A percentile compares a stretch with the other conserved stretches of the same genome.
These are phyloP conservation scores for Erythrolamprus reginae DNA, from an alignment of 2,113 vertebrate genomes.

Conservation along the genomic window DNA sequence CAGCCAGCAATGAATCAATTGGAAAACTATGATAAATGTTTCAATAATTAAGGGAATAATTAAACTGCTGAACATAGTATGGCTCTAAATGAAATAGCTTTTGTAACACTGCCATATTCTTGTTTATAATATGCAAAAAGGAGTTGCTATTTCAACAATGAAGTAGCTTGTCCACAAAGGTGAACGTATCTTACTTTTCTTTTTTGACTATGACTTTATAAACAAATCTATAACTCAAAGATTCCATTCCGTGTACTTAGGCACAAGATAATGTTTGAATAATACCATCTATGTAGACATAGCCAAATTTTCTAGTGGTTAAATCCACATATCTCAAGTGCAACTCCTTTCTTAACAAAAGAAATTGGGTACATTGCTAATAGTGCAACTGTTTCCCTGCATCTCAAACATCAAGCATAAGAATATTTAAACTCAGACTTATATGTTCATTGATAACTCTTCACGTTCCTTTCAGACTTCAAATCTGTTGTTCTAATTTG, in stretches of 20 bases:
- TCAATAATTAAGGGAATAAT: conserved; percentile 66
- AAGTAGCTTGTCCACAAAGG: conserved; percentile 1
- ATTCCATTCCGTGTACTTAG: neutral
- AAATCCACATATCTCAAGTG: no score
- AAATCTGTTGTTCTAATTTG: neutral
- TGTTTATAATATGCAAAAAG: conserved; percentile 58
- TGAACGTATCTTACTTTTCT: conserved; percentile 17
- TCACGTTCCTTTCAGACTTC: neutral
- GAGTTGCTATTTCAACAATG: conserved; percentile 37
- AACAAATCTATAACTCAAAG: fast-evolving
- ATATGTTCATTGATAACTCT: neutral
- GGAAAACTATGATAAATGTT: conserved; percentile 65
- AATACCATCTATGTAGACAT: neutral
- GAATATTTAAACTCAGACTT: neutral
- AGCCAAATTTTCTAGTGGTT: neutral
- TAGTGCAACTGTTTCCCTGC: neutral
- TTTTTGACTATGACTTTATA: neutral
- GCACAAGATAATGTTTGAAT: fast-evolving
- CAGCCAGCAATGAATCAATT: conserved; percentile 55
- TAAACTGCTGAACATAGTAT: conserved; percentile 55
- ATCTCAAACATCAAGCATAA: neutral
- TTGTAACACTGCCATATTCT: conserved; percentile 21
- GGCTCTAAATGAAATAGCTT: conserved; percentile 58
- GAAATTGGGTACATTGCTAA: neutral
- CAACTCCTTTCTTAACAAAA: neutral